A percentile compares a stretch with the other conserved stretches of the same genome.
phyloP scores from a whole-genome alignment of 2,113 vertebrate species.

The Peromyscus polionotus region DNA sequence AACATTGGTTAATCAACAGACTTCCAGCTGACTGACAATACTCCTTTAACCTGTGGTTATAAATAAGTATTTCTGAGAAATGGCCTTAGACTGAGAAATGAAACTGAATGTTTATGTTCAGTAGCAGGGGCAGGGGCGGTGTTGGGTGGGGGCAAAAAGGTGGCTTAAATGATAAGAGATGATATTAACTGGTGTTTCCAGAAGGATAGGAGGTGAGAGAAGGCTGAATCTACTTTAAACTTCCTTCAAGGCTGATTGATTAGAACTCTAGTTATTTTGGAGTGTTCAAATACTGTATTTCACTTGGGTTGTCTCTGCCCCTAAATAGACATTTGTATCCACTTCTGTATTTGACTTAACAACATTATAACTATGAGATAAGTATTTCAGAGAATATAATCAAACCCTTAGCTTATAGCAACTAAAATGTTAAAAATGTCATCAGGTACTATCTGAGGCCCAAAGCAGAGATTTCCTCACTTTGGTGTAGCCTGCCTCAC shows the following conservation, averaged over 20 bases:
- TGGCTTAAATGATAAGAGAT: not conserved
- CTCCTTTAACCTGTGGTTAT: too few species aligned
- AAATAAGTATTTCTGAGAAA: not conserved
- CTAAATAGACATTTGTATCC: too few species aligned
- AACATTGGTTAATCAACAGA: not conserved
- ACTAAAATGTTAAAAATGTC: too few species aligned
- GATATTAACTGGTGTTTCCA: too few species aligned
- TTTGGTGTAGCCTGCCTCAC: not conserved
- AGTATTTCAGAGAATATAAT: too few species aligned
- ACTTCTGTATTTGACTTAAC: too few species aligned
- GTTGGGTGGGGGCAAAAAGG: too few species aligned
- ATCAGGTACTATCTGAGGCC: too few species aligned
- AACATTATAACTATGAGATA: too few species aligned
- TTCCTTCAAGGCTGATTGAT: not conserved
- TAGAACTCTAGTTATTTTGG: not conserved
- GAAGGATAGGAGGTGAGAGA: too few species aligned
- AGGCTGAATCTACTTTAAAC: not conserved
- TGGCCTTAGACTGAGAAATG: not conserved
- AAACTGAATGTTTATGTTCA: not conserved
- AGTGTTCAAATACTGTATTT: not conserved
- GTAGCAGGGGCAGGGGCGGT: too few species aligned
- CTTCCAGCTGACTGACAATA: not conserved
- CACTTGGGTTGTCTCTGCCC: not conserved
- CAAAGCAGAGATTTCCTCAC: not conserved
- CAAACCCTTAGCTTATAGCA: too few species aligned